Percentiles rank a stretch among this genome's conserved stretches.
Evolutionary conservation across 53 echinoderm and acorn worm species (phyloP).

Genomic region (Paracentrotus lividus): DNA sequence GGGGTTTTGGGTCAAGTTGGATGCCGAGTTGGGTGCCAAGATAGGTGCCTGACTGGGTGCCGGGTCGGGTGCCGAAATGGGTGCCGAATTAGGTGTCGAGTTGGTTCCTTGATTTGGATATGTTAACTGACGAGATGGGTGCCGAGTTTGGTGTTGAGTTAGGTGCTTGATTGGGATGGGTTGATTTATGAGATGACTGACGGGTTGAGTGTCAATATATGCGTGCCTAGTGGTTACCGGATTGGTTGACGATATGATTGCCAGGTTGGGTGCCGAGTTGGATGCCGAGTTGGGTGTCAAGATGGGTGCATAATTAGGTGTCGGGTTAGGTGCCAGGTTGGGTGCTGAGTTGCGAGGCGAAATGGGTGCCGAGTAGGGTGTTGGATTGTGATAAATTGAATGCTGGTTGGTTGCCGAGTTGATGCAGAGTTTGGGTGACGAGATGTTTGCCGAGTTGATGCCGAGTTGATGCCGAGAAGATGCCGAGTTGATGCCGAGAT

Average conservation of each 20-base stretch:
- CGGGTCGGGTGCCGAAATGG: neutral
- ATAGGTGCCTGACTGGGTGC: neutral
- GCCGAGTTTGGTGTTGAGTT: neutral
- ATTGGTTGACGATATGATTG: neutral
- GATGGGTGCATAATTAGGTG: neutral
- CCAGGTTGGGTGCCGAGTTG: neutral
- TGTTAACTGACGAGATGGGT: neutral
- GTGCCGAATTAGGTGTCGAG: neutral
- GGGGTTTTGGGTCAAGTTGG: neutral
- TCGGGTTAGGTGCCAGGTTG: neutral
- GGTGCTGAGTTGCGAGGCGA: neutral
- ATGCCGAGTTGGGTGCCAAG: neutral
- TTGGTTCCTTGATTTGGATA: neutral
- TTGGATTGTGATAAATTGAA: too few species aligned
- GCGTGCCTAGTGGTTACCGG: neutral
- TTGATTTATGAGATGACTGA: neutral
- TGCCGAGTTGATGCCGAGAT: neutral
- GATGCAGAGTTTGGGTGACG: neutral
- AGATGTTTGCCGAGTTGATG: neutral
- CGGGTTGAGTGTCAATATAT: neutral
- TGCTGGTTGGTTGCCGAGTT: too few species aligned
- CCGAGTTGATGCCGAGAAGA: neutral
- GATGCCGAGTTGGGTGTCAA: neutral
- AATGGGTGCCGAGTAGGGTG: neutral
- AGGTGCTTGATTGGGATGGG: neutral